Evolutionary conservation across 1,140 invertebrate species (phyloP).

Genomic region (Temnothorax nylanderi): DNA sequence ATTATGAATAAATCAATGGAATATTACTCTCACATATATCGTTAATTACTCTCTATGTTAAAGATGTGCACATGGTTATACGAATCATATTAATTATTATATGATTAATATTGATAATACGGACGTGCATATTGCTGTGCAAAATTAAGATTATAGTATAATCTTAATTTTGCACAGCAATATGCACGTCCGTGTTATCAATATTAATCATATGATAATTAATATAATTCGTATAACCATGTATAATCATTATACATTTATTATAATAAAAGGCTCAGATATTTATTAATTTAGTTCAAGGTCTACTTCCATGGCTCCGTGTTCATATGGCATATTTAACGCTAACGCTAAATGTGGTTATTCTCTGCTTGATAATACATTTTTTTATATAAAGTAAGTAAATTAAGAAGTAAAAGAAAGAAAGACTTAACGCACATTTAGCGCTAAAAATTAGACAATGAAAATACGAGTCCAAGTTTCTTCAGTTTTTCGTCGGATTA

Average conservation of each 20-base stretch:
- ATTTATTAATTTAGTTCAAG: neutral
- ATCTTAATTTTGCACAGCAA: neutral
- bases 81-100: conserved; percentile 7
- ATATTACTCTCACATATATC: conserved; percentile 23
- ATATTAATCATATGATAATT: neutral
- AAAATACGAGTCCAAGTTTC: neutral
- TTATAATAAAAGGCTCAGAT: neutral
- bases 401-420: neutral
- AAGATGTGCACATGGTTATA: neutral
- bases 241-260: neutral
- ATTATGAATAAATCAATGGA: conserved; percentile 38
- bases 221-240: neutral
- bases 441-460: neutral
- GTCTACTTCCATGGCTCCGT: neutral
- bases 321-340: neutral
- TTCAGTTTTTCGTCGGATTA: neutral
- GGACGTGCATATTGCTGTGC: no score
- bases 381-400: neutral
- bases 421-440: no score
- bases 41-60: conserved; percentile 37
- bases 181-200: neutral
- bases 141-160: neutral
- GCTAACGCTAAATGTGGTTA: neutral
- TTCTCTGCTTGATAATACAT: neutral
- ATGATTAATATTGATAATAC: neutral